Evolutionary conservation across 2,797 vertebrate species (phyloP), one percentile per base, ranked within the genome.

Genomic region (Pipistrellus kuhlii): DNA sequence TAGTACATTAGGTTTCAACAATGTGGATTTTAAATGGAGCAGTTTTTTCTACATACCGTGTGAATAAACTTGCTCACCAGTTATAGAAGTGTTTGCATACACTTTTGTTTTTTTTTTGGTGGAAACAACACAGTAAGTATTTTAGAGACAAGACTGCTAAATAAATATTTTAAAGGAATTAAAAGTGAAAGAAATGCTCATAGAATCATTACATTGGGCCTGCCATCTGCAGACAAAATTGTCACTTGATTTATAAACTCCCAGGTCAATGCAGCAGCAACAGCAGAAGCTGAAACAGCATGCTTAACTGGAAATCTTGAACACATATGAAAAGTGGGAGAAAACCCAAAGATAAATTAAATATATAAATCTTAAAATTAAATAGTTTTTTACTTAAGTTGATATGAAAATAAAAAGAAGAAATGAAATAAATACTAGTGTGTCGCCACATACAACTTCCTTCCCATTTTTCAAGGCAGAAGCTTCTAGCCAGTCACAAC

Each of bases 331-430:
- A 90, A 78, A 82, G 32, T 17, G 48, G 7, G 82, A 81, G 46
- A 95, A 64, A 64, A 66, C 13, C 55, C 21, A 86, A 91, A 95
- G 13, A 17, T 76, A 88, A 32, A 57, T 46, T 59, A 85, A 88
- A 75, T 41, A 35, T 21, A 46, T 27, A 46, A 9, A 12, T 53
- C 76, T 78, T 51, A 71, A 84, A 76, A 66, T 76, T 30, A 38
- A 18, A 32, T 69, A 78, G 48, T 85, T 91, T 91, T 93, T 62
- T 38, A 30, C 76, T 72, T 86, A 66, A 88, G 48, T 85, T 94
- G 88, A 90, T 94, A 59, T 92, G 78, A 96, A 97, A 96, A 95
- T 83, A 73, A 94, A 96, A 96, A 95, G 93, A 69, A 91, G 94
- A 95, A 97, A 90, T 90, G 93, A 90, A 94, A 94, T 59, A 89